Evolutionary conservation across 2,797 vertebrate species (phyloP).

Genomic region (Acrossocheilus fasciatus): DNA sequence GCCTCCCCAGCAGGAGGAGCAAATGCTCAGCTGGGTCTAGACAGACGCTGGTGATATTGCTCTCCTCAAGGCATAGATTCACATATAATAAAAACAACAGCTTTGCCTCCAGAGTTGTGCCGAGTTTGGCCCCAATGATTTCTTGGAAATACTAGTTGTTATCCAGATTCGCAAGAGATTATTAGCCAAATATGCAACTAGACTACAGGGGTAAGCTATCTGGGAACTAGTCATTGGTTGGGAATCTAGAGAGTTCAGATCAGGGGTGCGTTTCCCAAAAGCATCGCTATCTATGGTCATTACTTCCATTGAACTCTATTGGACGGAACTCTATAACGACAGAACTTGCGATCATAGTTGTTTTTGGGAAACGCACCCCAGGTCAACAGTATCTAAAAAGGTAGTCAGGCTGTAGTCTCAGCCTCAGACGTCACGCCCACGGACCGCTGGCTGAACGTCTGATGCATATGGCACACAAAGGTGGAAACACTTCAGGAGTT

Average conservation of each 20-base stretch:
- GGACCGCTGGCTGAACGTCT: too few species aligned
- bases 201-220: neutral
- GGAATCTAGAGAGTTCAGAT: neutral
- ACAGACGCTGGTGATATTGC: slow-evolving; percentile 11
- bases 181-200: neutral
- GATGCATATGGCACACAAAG: too few species aligned
- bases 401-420: too few species aligned
- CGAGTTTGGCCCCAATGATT: neutral
- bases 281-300: too few species aligned
- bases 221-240: neutral
- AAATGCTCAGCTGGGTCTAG: slow-evolving; percentile 41
- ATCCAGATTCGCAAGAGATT: neutral
- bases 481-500: too few species aligned
- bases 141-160: neutral
- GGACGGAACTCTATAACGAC: too few species aligned
- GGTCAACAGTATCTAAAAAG: too few species aligned
- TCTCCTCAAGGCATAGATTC: slow-evolving; percentile 26
- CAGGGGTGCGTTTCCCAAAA: neutral
- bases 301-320: too few species aligned
- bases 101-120: neutral
- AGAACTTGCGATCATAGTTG: too few species aligned
- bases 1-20: slow-evolving; percentile 40
- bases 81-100: slow-evolving; percentile 21
- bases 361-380: too few species aligned
- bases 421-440: too few species aligned